These are phyloP conservation scores for Macrosiphum euphorbiae DNA, from an alignment of 2,888 invertebrate genomes.

Conservation along the genomic window DNA sequence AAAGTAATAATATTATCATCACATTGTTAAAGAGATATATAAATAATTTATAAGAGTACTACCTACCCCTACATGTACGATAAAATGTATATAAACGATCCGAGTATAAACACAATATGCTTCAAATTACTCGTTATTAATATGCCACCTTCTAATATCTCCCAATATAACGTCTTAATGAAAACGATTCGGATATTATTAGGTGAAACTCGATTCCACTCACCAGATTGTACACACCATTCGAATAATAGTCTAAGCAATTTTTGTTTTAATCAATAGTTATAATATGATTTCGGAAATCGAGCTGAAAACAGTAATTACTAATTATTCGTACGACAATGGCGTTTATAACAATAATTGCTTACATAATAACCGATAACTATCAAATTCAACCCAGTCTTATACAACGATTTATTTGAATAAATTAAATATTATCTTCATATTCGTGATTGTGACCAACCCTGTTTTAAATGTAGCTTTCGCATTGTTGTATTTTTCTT, in stretches of 20 bases:
- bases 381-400: background rate
- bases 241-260: background rate
- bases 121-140: background rate
- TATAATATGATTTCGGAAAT: background rate
- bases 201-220: background rate
- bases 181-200: background rate
- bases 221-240: background rate
- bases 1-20: background rate
- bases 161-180: background rate
- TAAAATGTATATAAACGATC: background rate
- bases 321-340: background rate
- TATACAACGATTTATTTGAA: background rate
- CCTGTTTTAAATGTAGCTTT: background rate
- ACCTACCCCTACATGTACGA: too few species aligned
- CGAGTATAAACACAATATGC: background rate
- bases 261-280: background rate
- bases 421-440: background rate
- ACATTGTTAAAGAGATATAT: background rate
- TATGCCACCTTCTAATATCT: background rate
- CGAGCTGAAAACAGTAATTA: too few species aligned
- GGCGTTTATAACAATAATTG: background rate
- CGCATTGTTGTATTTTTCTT: background rate
- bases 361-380: background rate
- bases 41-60: background rate
- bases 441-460: background rate